These are phyloP conservation scores for Morinoia aosen DNA, from an alignment of 2,888 invertebrate species.

Conservation along the genomic window DNA sequence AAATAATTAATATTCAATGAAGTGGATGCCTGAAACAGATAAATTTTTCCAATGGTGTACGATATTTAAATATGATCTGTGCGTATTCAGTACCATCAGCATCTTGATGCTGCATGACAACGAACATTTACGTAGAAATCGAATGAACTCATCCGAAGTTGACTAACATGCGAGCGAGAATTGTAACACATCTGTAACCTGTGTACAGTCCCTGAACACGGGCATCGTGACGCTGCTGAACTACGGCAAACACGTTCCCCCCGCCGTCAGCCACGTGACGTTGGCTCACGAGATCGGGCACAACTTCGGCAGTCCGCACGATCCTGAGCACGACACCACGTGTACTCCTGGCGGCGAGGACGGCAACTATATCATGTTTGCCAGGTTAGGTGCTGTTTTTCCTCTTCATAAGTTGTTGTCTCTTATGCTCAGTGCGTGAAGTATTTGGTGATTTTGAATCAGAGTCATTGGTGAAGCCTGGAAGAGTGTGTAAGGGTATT, in stretches of 20 bases:
- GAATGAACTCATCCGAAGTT: no score
- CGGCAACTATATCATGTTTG: slow-evolving; percentile 99
- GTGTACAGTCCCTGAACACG: slow-evolving; percentile 89
- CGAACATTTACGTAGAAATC: no score
- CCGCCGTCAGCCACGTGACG: slow-evolving; percentile 98
- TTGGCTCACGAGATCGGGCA: slow-evolving; percentile 99
- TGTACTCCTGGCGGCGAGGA: slow-evolving; percentile 95
- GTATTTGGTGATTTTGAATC: background rate
- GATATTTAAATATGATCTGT: no score
- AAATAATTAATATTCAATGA: no score
- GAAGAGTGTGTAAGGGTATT: background rate
- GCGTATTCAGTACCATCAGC: no score
- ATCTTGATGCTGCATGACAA: no score
- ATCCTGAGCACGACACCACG: slow-evolving; percentile 82
- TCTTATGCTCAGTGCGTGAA: background rate
- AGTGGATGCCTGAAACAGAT: no score
- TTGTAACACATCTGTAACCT: background rate
- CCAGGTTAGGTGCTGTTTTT: slow-evolving; percentile 75
- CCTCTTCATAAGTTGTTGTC: background rate
- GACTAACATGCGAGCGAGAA: background rate
- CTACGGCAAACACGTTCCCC: slow-evolving; percentile 97
- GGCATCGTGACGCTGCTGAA: slow-evolving; percentile 97
- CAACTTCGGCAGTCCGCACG: slow-evolving; percentile 97
- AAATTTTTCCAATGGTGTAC: no score
- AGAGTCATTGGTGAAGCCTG: background rate